These are phyloP conservation scores for Tineola bisselliella DNA, from an alignment of 2,888 invertebrate genomes.

Conservation along the genomic window DNA sequence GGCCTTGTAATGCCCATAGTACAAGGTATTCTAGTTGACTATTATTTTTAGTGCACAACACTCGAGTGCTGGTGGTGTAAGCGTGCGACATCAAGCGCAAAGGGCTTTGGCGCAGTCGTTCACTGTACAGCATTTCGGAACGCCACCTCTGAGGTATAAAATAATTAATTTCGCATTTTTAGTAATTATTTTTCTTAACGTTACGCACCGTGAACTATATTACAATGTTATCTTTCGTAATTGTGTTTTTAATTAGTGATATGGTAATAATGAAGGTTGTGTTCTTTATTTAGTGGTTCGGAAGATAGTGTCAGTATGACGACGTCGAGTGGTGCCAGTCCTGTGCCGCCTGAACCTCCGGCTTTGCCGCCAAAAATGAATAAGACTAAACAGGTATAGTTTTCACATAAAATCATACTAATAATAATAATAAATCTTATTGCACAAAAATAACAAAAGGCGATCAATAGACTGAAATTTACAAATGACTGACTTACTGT, in stretches of 20 bases:
- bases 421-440: no score
- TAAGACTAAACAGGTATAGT: constrained; percentile 46
- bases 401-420: background rate
- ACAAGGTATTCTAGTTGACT: no score
- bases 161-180: no score
- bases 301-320: constrained; percentile 55
- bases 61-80: constrained; percentile 36
- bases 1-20: no score
- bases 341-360: constrained; percentile 57
- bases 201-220: background rate
- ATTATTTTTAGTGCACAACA: constrained; percentile 42
- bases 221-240: background rate
- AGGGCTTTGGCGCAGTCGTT: constrained; percentile 55
- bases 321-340: constrained; percentile 57
- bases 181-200: background rate
- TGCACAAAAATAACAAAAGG: no score
- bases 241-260: background rate
- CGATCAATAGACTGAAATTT: no score
- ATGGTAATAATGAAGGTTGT: background rate
- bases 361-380: constrained; percentile 66
- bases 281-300: constrained; percentile 39
- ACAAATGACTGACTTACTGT: no score
- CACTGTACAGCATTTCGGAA: constrained; percentile 58
- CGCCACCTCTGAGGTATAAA: constrained; percentile 45
- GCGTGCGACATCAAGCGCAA: constrained; percentile 49